A percentile compares a stretch with the other conserved stretches of the same genome.
These are phyloP conservation scores for Diabrotica undecimpunctata DNA, from an alignment of 1,140 invertebrate species.

Conservation along the genomic window DNA sequence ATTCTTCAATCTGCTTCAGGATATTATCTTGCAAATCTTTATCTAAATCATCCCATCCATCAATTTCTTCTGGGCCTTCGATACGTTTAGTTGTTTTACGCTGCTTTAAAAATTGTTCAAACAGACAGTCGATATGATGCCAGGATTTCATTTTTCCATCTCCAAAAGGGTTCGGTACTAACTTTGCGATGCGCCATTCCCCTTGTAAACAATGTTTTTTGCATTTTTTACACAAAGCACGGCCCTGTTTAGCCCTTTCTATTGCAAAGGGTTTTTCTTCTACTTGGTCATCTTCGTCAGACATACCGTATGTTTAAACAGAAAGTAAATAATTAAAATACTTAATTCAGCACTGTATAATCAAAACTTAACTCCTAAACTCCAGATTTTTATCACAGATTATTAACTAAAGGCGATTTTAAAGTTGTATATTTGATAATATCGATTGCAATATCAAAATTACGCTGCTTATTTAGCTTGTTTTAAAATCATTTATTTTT, in stretches of 20 bases:
- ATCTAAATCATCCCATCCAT: slow-evolving; percentile 66
- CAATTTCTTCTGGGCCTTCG: slow-evolving; percentile 73
- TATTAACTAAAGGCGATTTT: no score
- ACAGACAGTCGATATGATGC: slow-evolving; percentile 77
- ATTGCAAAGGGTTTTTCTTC: slow-evolving; percentile 60
- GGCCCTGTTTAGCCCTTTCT: slow-evolving; percentile 74
- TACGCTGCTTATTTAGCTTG: no score
- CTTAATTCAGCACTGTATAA: no score
- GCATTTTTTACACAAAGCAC: slow-evolving; percentile 84
- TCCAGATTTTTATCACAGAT: no score
- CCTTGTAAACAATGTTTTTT: slow-evolving; percentile 75
- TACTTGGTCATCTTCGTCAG: slow-evolving; percentile 27
- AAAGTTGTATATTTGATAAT: no score
- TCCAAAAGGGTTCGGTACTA: slow-evolving; percentile 73
- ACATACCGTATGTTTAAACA: slow-evolving; percentile 26
- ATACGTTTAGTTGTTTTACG: slow-evolving; percentile 78
- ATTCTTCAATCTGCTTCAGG: slow-evolving; percentile 57
- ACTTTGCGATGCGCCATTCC: slow-evolving; percentile 68
- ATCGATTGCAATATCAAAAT: no score
- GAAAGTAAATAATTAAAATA: not conserved
- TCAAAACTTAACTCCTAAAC: no score
- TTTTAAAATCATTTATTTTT: no score
- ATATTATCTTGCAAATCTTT: slow-evolving; percentile 67
- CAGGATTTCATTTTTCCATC: slow-evolving; percentile 85
- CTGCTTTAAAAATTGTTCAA: slow-evolving; percentile 75